Evolutionary conservation across 2,113 vertebrate genomes (phyloP), one percentile per base, ranked within the genome.

Genomic region (Actinemys pallida): DNA sequence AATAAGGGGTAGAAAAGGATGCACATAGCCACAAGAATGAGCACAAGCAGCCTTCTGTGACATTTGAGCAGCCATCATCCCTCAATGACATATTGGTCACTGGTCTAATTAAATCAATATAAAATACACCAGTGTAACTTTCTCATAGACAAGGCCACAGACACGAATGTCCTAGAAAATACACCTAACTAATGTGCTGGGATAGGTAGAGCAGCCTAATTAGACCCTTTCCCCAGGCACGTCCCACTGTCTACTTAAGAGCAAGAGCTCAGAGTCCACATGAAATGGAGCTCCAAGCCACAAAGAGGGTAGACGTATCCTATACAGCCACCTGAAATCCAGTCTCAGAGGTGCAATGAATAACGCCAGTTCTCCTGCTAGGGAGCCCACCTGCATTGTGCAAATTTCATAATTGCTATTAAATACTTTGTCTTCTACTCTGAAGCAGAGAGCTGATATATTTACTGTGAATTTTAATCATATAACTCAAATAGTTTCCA

Each of bases 51-150:
- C 50, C 35, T 62, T 69, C 85, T 85, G 83, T 24, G 11, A 91
- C 81, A 89, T 76, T 88, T 93, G 29, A 1, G 14, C 84, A 92
- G 45, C 83, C 79, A 92, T 86, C 95, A 88, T 79, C 54, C n/a
- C 79, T 83, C 31, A 90, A 20, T 7, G 82, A 85, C 81, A 84
- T 54, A 84, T 12, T 5, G 83, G 13, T 93, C 88, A 88, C 94
- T 82, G 95, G 24, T 59, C 79, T 91, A 95, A 97, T 97, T 94
- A 96, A 83, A 93, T 16, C 92, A 84, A 52, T 50, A 85, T 87
- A 56, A 96, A 92, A 65, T 88, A 76, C 10, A 76, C 42, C 42
- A 79, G 86, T 39, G 81, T 5, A 84, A 6, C 0, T 24, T 81
- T 47, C 39, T 45, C 22, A 24, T 10, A 25, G 11, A 25, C 42